phyloP scores from a whole-genome alignment of 2,888 invertebrate genomes.

The Eilema sororculum region DNA sequence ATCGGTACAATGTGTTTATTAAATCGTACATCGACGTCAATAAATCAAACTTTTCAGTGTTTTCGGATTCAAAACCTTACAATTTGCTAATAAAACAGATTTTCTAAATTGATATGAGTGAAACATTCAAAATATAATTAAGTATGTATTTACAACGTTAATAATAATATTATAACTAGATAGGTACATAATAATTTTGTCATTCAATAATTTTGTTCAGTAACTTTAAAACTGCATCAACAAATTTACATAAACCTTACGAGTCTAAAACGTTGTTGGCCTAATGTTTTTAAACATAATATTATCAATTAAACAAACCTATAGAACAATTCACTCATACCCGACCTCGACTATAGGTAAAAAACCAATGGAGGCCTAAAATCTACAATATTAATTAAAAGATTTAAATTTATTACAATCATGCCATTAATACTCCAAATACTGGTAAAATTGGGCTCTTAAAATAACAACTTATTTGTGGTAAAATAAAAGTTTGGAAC shows the following conservation, averaged over 20 bases:
- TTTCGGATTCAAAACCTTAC: constrained; percentile 77
- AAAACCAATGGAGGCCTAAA: constrained; percentile 44
- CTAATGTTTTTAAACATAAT: constrained; percentile 56
- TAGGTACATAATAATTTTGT: constrained; percentile 68
- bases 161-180: constrained; percentile 72
- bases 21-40: constrained; percentile 81
- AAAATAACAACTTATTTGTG: constrained; percentile 19
- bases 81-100: constrained; percentile 82
- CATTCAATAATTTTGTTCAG: constrained; percentile 59
- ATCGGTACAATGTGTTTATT: constrained; percentile 82
- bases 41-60: constrained; percentile 81
- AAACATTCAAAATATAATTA: constrained; percentile 84
- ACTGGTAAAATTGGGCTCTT: constrained; percentile 27
- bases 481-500: constrained; percentile 29
- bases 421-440: constrained; percentile 34
- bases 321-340: constrained; percentile 58
- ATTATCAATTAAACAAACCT: constrained; percentile 37
- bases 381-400: constrained; percentile 49
- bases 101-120: constrained; percentile 85
- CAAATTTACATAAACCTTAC: constrained; percentile 67
- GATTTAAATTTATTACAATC: constrained; percentile 49
- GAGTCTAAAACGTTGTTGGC: constrained; percentile 69
- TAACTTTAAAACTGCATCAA: constrained; percentile 60
- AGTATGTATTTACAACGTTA: constrained; percentile 78
- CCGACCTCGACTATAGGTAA: constrained; percentile 47